phyloP scores from a whole-genome alignment of 2,113 vertebrate species.

The Melanotaenia duboulayi region DNA sequence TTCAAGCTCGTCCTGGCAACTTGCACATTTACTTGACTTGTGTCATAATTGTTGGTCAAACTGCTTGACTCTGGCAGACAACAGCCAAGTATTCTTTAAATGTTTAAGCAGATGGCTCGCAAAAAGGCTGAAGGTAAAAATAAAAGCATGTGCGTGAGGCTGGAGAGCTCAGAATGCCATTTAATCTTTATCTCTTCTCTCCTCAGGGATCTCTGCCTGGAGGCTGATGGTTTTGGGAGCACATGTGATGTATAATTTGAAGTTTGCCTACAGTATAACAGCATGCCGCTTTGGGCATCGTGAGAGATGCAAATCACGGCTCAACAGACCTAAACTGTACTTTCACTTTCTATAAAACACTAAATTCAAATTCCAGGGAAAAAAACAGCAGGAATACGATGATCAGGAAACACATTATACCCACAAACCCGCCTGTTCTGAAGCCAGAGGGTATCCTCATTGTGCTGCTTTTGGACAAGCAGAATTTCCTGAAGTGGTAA shows the following conservation, averaged over 20 bases:
- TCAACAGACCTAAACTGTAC: conserved; percentile 17
- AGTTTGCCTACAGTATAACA: conserved; percentile 55
- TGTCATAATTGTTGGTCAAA: conserved; percentile 57
- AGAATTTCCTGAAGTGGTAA: too few species aligned
- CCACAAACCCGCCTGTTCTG: too few species aligned
- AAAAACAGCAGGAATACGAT: background rate
- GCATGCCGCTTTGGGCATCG: conserved; percentile 31
- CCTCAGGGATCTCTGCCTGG: conserved; percentile 58
- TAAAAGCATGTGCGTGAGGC: conserved; percentile 65
- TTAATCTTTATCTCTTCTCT: conserved; percentile 73
- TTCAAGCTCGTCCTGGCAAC: conserved; percentile 20
- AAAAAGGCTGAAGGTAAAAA: conserved; percentile 74
- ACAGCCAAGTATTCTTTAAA: conserved; percentile 73
- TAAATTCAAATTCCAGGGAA: conserved; percentile 2
- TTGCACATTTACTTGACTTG: conserved; percentile 66
- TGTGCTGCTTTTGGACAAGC: too few species aligned
- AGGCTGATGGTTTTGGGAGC: conserved; percentile 66
- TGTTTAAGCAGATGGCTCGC: conserved; percentile 76
- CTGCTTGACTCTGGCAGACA: conserved; percentile 49
- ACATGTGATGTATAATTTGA: conserved; percentile 56
- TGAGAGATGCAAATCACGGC: conserved; percentile 43
- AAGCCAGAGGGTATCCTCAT: too few species aligned
- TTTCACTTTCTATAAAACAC: background rate
- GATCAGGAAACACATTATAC: too few species aligned
- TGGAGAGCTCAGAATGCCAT: conserved; percentile 64